Base-by-base conservation (phyloP, 2,888 invertebrate species). In the Prionchulus punctatus region DNA sequence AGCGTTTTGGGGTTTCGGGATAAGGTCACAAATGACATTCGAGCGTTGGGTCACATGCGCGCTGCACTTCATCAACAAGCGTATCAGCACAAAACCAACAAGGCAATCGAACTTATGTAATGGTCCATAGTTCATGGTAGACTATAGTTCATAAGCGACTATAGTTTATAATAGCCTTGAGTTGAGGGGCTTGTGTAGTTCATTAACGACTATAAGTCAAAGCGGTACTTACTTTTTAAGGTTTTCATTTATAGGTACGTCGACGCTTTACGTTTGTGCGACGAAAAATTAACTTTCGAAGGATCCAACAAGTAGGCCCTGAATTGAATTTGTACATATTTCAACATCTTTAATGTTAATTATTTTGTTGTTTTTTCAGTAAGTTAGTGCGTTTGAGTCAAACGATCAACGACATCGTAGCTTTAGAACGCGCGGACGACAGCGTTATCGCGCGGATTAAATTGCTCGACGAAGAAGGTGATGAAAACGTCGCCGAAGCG, bases 1-100 rank as follows among this genome's bases (percentile, higher is more conserved):
- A 7, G 7, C 12, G 18, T 18, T 2, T 25, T 57, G 18, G 43
- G 53, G 26, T 36, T 30, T 25, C 55, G 43, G 27, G 57, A 57
- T n/a, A 57, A 57, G 57, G 57, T 57, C 1, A 12, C 26, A 12
- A 18, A 18, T 36, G 18, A 23, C 30, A 23, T n/a, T n/a, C n/a
- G 36, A 12, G 36, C 12, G 36, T 18, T 36, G 36, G 36, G 36
- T 36, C 18, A 36, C 36, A 18, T 36, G 0, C 59, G 66, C 3
- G 58, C 60, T 30, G 57, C 58, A 26, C 61, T 67, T 15, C 66
- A 67, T 57, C 58, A 60, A 21, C 58, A 53, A n/a, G 61, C 65
- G 26, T 67, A 67, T 58, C 64, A 66, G 48, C 67, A 67, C 58
- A 62, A 64, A 53, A 63, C 66, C 4, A 61, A 61, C n/a, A 45